phyloP scores from a whole-genome alignment of 1,140 invertebrate genomes.

The Whitmania pigra region DNA sequence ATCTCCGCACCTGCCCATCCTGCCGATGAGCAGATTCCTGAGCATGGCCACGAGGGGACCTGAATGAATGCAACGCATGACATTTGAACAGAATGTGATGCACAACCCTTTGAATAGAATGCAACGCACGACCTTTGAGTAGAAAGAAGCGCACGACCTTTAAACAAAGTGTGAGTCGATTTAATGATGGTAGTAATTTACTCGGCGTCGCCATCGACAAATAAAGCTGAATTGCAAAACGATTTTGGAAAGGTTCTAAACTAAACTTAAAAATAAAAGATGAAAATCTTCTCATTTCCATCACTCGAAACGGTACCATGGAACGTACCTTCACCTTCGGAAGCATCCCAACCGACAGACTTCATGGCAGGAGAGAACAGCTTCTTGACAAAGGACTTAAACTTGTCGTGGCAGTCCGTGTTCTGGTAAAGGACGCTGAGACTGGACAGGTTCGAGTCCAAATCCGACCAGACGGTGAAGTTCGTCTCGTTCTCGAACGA shows the following conservation, averaged over 20 bases:
- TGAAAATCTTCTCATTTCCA: no score
- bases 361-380: slow-evolving; percentile 56
- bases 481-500: slow-evolving; percentile 74
- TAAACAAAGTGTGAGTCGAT: no score
- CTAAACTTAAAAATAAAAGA: no score
- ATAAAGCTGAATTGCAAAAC: no score
- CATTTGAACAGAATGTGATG: no score
- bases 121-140: no score
- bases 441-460: slow-evolving; percentile 60
- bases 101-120: no score
- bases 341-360: slow-evolving; percentile 56
- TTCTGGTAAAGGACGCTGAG: slow-evolving; percentile 61
- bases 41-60: slow-evolving; percentile 69
- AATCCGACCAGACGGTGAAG: slow-evolving; percentile 80
- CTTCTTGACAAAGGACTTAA: slow-evolving; percentile 56
- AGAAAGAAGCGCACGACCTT: no score
- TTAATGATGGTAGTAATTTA: no score
- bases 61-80: no score
- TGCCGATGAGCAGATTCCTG: slow-evolving; percentile 65
- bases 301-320: background rate
- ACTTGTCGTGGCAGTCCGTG: slow-evolving; percentile 56
- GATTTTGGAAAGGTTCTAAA: background rate
- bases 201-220: no score
- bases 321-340: slow-evolving; percentile 35
- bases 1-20: slow-evolving; percentile 68